A percentile compares a stretch with the other conserved stretches of the same genome.
These are phyloP conservation scores for Rachycentron canadum DNA, from an alignment of 2,797 vertebrate species.

Conservation along the genomic window DNA sequence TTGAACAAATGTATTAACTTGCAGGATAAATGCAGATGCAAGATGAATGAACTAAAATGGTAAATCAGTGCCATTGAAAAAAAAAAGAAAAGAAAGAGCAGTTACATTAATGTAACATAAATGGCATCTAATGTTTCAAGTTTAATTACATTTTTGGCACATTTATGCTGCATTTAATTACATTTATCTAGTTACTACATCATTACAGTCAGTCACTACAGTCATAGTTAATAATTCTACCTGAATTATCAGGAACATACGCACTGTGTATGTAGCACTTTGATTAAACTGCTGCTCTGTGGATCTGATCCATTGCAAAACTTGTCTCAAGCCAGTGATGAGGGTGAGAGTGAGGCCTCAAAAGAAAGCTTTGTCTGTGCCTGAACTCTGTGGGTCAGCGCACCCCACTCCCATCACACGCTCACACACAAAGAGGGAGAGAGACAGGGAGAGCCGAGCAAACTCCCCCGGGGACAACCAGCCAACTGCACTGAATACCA, in stretches of 20 bases:
- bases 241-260: conserved; percentile 26
- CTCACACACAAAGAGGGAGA: conserved; percentile 20
- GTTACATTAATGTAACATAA: not conserved
- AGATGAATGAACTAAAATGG: not conserved
- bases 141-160: conserved; percentile 25
- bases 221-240: conserved; percentile 26
- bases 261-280: not conserved
- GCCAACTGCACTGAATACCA: conserved; percentile 68
- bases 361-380: conserved; percentile 77
- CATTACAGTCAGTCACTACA: conserved; percentile 17
- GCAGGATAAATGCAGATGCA: not conserved
- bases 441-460: conserved; percentile 21
- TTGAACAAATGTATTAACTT: conserved; percentile 5
- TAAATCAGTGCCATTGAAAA: conserved; percentile 8
- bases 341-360: conserved; percentile 47
- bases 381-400: conserved; percentile 63
- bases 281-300: conserved; percentile 20
- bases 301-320: conserved; percentile 22
- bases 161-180: conserved; percentile 34
- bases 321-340: conserved; percentile 9
- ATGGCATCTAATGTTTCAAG: not conserved
- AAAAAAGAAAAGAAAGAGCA: not conserved
- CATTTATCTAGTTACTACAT: conserved; percentile 22
- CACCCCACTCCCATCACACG: conserved; percentile 26
- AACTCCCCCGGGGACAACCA: conserved; percentile 45